phyloP scores from a whole-genome alignment of 1,140 invertebrate genomes.

The Solenopsis fugax region DNA sequence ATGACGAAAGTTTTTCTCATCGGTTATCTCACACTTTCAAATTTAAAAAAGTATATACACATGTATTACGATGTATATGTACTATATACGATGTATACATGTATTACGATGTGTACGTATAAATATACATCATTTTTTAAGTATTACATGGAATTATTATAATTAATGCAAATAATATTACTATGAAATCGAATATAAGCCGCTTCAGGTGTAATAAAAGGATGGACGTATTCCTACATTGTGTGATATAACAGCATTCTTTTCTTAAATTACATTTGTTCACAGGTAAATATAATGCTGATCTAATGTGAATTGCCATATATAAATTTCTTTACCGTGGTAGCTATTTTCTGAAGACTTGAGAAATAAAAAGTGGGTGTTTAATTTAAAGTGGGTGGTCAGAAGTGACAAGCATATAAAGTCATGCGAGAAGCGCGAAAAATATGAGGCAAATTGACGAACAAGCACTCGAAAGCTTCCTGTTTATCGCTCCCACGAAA shows the following conservation, averaged over 20 bases:
- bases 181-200: too few relatives aligned
- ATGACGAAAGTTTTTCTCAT: not conserved
- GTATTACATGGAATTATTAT: not conserved
- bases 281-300: not conserved
- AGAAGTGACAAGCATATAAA: not conserved
- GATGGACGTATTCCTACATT: too few relatives aligned
- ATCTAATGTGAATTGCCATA: not conserved
- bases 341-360: not conserved
- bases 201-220: too few relatives aligned
- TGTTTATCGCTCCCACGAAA: not conserved
- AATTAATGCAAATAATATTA: not conserved
- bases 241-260: too few relatives aligned
- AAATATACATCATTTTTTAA: not conserved
- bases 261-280: not conserved
- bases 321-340: not conserved
- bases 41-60: not conserved
- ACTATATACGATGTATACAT: too few relatives aligned
- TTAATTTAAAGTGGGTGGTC: too few relatives aligned
- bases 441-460: slow-evolving; percentile 2
- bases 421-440: not conserved
- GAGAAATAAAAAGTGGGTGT: not conserved
- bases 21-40: not conserved
- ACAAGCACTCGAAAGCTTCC: not conserved
- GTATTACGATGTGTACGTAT: too few relatives aligned
- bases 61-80: too few relatives aligned